These are phyloP conservation scores for Drosophila percnosoma DNA, from an alignment of 2,888 invertebrate species.

Conservation along the genomic window DNA sequence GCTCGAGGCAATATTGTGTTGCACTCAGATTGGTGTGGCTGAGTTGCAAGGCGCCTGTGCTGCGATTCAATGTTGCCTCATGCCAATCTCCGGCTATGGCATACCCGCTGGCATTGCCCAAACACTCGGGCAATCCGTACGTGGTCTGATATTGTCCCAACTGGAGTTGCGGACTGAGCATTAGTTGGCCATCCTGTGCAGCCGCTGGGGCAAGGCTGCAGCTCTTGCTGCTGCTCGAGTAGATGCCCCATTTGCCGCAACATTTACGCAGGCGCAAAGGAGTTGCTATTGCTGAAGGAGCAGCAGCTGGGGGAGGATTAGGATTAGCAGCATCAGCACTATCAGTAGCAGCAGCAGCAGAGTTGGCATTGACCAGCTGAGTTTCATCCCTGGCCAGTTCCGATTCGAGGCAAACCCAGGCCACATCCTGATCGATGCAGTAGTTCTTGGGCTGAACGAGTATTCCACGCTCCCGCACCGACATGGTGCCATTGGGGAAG, in stretches of 20 bases:
- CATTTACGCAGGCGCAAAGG: constrained; percentile 87
- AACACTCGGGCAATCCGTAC: constrained; percentile 79
- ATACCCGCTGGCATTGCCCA: constrained; percentile 54
- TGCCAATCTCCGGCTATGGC: constrained; percentile 80
- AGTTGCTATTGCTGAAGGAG: neutral
- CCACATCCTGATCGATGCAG: constrained; percentile 89
- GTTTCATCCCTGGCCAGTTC: neutral
- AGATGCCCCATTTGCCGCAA: constrained; percentile 88
- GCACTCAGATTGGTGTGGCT: constrained; percentile 64
- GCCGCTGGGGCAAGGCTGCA: constrained; percentile 69
- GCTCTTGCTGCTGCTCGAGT: constrained; percentile 86
- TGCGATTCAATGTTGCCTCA: constrained; percentile 56
- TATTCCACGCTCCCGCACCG: constrained; percentile 85
- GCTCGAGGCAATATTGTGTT: constrained; percentile 78
- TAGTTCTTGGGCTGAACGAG: constrained; percentile 87
- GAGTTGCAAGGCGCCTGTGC: constrained; percentile 58
- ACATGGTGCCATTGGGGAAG: constrained; percentile 89
- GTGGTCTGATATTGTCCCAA: constrained; percentile 68
- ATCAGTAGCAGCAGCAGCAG: neutral
- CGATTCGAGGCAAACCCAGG: constrained; percentile 85
- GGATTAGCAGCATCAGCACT: neutral
- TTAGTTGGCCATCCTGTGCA: constrained; percentile 27
- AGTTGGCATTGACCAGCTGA: neutral
- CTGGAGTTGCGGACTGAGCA: constrained; percentile 60
- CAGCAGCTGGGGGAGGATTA: neutral